Evolutionary conservation across 1,140 invertebrate species (phyloP), one percentile per base, ranked within the genome.

Genomic region (Frieseomelitta varia): DNA sequence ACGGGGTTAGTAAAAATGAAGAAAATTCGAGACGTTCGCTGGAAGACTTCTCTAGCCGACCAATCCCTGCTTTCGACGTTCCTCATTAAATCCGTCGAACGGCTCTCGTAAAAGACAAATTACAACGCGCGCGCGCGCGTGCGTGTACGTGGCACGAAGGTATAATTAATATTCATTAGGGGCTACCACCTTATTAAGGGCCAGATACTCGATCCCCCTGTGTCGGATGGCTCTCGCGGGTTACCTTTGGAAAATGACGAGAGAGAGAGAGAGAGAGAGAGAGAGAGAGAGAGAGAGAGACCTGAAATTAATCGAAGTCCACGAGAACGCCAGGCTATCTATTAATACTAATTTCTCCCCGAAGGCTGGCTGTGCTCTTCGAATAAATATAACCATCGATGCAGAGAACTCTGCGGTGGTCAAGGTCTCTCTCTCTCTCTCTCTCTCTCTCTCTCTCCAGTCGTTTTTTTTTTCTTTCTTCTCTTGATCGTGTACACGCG

Each of bases 331-430:
- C 75, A n/a, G 30, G 67, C 55, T 72, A 47, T 72, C 69, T 82
- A 80, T 71, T 77, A 87, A 88, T 86, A 87, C 34, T 63, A 39
- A 88, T 76, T 75, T 76, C 79, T 74, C 71, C 65, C 53, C 82
- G 58, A 71, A 76, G 71, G 72, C 74, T 75, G 74, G n/a, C 53
- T 27, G 19, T 74, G n/a, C 65, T 30, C 71, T 27, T 53, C 76
- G 69, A 88, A 88, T 84, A 88, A 86, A 89, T 88, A 89, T 84
- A 88, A 86, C 69, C 76, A 73, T 56, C 34, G 87, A 83, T 65
- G 72, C 72, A 55, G 68, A 55, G 68, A 68, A 63, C 88, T 80
- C 78, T 47, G 39, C 8, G 65, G n/a, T 73, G 87, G 88, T 85
- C 88, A 89, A 88, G 88, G 88, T 86, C n/a, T 39, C 87, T 21